Conservation (phyloP, 2,888 invertebrate genomes). For the Trachelus iudaicus region DNA sequence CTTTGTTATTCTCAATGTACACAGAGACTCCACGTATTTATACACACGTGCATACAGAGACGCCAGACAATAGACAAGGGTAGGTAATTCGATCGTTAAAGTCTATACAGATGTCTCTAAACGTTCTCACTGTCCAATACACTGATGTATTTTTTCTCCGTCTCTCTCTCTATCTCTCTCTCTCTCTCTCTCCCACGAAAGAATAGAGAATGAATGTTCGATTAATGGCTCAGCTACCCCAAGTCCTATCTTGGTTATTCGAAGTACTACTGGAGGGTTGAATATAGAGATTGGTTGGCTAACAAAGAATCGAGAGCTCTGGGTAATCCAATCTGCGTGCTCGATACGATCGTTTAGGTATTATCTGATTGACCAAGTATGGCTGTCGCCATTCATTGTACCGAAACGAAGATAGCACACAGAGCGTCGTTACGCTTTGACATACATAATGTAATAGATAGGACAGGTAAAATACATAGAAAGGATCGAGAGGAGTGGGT, state of each 20-base stretch:
- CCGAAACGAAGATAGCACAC: not conserved
- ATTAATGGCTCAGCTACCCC: not conserved
- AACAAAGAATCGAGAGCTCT: not conserved
- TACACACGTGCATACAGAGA: not conserved
- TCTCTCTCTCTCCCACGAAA: not conserved
- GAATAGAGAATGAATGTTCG: not conserved
- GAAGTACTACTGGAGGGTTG: not conserved
- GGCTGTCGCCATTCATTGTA: not conserved
- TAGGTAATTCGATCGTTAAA: not conserved
- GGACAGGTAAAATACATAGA: not conserved
- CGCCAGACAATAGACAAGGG: not conserved
- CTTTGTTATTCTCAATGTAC: not conserved
- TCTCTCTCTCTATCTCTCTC: conserved; percentile 12
- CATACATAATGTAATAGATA: not conserved
- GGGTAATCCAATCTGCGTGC: not conserved
- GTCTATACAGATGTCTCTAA: not conserved
- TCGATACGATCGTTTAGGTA: not conserved
- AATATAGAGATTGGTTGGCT: not conserved
- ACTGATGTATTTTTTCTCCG: not conserved
- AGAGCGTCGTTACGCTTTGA: not conserved
- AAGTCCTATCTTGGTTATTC: not conserved
- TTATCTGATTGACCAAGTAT: not conserved
- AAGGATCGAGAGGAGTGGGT: not conserved
- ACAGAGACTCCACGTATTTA: not conserved
- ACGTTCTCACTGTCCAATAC: not conserved